These are phyloP conservation scores for Epinotia demarniana DNA, from an alignment of 2,888 invertebrate species.

Conservation along the genomic window DNA sequence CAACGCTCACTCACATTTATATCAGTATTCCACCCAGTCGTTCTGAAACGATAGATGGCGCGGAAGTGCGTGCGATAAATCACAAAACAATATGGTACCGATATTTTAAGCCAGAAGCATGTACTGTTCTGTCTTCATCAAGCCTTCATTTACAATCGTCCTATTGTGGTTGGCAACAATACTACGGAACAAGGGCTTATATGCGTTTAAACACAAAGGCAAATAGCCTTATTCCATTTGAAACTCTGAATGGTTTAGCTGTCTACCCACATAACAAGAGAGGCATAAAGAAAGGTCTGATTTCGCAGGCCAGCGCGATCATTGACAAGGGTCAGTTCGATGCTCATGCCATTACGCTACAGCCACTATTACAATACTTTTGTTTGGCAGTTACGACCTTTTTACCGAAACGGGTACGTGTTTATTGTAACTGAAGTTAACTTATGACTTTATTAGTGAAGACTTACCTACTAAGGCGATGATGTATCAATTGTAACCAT, in stretches of 20 bases:
- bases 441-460: neutral
- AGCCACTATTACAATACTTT: no score
- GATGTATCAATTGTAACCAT: no score
- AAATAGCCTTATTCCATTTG: neutral
- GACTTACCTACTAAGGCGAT: neutral
- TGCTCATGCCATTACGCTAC: neutral
- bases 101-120: neutral
- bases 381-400: neutral
- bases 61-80: neutral
- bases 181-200: neutral
- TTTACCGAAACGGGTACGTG: neutral
- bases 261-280: slow-evolving; percentile 33
- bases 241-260: slow-evolving; percentile 20
- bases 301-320: slow-evolving; percentile 28
- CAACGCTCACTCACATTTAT: no score
- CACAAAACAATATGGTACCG: neutral
- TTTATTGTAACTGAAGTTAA: neutral
- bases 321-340: slow-evolving; percentile 36
- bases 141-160: neutral
- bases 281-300: slow-evolving; percentile 38
- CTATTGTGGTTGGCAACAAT: neutral
- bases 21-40: neutral
- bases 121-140: neutral
- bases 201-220: neutral
- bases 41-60: neutral